Base-by-base conservation (phyloP, 2,797 vertebrate species). In the Amblyopsis hoosieri region DNA sequence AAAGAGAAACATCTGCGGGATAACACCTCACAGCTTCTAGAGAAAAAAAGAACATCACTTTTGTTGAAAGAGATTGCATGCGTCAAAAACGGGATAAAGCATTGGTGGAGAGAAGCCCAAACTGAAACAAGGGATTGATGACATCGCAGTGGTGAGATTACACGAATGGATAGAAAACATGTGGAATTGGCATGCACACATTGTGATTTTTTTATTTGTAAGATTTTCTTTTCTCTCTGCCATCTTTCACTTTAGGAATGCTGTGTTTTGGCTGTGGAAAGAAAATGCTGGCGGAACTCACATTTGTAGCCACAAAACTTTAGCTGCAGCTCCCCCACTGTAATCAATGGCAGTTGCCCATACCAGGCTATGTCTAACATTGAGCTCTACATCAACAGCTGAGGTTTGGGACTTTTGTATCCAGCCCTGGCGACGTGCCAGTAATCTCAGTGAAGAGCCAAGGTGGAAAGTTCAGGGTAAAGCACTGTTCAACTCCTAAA, bases 91-190 rank as follows among this genome's bases (percentile, higher is more conserved):
- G 78, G 74, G 76, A 85, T 72, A 68, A 72, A 69, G 73, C 82
- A 67, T 77, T 61, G 62, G 70, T 64, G 64, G 73, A 83, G 75
- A 57, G 46, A 66, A 76, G 55, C 69, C 66, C 54, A 17, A 66
- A 62, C 63, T 82, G 73, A 83, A 88, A 88, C 62, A 65, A 74
- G 64, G 75, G 78, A 77, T 86, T 65, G 81, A 85, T 87, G 88
- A 90, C 80, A 82, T 66, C 65, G 11, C 71, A 78, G 75, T 76
- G 81, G 77, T 79, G 75, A 55, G 60, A 84, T 88, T 85, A 77
- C 73, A 74, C 71, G 71, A 85, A 90, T 85, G 71, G 86, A 90
- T 85, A 78, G 76, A 78, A 90, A 89, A 84, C 89, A 89, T 85
- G 84, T 89, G 87, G 81, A 76, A 67, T 72, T 45, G 47, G 75